Conservation (phyloP, 2,113 vertebrate genomes). For the Climacteris rufus region DNA sequence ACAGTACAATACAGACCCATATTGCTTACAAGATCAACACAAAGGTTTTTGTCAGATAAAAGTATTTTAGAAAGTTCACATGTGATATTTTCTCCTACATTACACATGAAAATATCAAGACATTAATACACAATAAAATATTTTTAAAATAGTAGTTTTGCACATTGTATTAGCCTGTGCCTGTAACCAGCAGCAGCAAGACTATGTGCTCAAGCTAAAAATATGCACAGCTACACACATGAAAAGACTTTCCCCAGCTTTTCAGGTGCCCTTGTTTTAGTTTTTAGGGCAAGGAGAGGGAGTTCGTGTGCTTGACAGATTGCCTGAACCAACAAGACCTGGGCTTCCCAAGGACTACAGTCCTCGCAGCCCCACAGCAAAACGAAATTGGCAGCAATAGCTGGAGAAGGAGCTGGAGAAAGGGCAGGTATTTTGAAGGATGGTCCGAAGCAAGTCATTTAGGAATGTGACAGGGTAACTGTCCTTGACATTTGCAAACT, state of each 20-base stretch:
- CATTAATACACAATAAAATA: not conserved
- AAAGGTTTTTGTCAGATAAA: not conserved
- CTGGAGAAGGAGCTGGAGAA: not conserved
- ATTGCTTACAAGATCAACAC: not conserved
- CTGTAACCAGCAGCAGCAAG: not conserved
- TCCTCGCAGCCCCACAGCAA: not conserved
- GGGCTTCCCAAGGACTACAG: not conserved
- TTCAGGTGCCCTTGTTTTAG: not conserved
- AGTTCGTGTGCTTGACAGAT: not conserved
- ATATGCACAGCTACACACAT: not conserved
- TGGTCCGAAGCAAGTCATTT: not conserved
- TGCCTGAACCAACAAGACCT: not conserved
- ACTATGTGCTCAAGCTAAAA: not conserved
- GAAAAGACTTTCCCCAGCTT: not conserved
- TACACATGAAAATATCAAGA: not conserved
- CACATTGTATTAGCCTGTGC: not conserved
- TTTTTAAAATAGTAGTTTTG: not conserved
- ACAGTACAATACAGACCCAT: not conserved
- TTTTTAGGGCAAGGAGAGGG: not conserved
- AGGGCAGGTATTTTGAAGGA: conserved; percentile 22
- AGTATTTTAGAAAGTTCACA: not conserved
- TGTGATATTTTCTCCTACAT: not conserved
- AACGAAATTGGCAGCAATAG: not conserved
- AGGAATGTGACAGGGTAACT: conserved; percentile 2
- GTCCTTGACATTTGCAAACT: conserved; percentile 61